Conservation (phyloP, 2,797 vertebrate species). For the Aulostomus chinensis region DNA sequence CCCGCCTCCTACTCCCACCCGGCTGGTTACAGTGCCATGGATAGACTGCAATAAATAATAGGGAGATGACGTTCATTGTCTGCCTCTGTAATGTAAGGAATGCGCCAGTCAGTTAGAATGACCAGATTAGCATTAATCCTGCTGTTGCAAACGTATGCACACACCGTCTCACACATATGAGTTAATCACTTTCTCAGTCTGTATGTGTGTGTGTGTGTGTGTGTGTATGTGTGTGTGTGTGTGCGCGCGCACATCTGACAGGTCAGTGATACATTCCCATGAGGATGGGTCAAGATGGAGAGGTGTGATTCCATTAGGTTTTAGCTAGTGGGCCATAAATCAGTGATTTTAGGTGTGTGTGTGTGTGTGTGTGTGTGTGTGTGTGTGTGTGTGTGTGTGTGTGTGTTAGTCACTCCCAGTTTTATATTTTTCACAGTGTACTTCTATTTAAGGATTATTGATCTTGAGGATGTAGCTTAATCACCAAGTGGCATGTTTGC, state of each 20-base stretch:
- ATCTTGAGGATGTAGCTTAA: too few species aligned
- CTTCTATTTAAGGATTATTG: too few species aligned
- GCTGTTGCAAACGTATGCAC: conserved; percentile 1
- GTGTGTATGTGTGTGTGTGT: background rate
- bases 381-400: conserved; percentile 26
- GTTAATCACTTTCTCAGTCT: conserved; percentile 17
- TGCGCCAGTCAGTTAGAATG: conserved; percentile 43
- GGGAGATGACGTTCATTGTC: conserved; percentile 49
- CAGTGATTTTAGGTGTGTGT: conserved; percentile 54
- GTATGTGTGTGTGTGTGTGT: conserved; percentile 1
- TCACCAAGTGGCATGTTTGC: too few species aligned
- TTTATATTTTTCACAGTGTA: background rate
- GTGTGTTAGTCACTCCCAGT: background rate
- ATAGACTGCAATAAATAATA: conserved; percentile 53
- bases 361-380: conserved; percentile 27
- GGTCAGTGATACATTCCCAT: conserved; percentile 57
- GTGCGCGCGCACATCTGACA: conserved; percentile 14
- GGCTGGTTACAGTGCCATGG: conserved; percentile 60
- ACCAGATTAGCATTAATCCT: conserved; percentile 57
- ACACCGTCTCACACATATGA: background rate
- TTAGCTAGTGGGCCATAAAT: conserved; percentile 72
- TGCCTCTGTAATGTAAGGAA: conserved; percentile 49
- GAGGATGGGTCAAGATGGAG: conserved; percentile 63
- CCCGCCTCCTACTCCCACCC: too few species aligned
- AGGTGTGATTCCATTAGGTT: conserved; percentile 74